phyloP scores from a whole-genome alignment of 2,888 invertebrate species.

The Nomada fabriciana region DNA sequence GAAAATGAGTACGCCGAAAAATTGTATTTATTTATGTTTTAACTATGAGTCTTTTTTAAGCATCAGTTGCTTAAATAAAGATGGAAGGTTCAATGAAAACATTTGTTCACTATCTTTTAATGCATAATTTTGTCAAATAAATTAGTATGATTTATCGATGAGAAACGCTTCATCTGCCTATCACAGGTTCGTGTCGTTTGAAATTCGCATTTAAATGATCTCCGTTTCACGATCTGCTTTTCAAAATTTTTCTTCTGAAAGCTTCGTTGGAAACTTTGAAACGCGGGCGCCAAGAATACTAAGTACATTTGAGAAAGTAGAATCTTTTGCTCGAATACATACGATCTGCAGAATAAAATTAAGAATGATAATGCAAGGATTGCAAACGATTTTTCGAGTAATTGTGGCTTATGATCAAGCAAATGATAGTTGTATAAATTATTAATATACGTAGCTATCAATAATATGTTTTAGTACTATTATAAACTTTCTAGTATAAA shows the following conservation, averaged over 20 bases:
- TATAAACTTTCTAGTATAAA: no score
- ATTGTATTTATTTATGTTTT: no score
- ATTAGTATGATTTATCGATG: not conserved
- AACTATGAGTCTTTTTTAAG: no score
- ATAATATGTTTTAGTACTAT: no score
- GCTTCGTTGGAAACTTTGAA: constrained; percentile 11
- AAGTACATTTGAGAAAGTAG: constrained; percentile 14
- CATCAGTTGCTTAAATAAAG: no score
- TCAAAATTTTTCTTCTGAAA: constrained; percentile 21
- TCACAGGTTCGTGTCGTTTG: not conserved
- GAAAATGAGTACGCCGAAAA: no score
- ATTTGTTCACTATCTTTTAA: not conserved
- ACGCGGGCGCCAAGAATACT: constrained; percentile 11
- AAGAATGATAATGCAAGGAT: constrained; percentile 3
- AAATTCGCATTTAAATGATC: constrained; percentile 16
- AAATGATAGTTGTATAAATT: not conserved
- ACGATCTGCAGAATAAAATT: constrained; percentile 5
- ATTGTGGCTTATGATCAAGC: not conserved
- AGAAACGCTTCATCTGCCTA: not conserved
- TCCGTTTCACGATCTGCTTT: constrained; percentile 5
- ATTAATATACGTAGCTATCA: no score
- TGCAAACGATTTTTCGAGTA: not conserved
- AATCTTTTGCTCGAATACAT: constrained; percentile 6
- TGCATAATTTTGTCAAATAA: not conserved
- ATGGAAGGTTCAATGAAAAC: not conserved